phyloP scores from a whole-genome alignment of 2,113 vertebrate genomes.

The Phaethon lepturus region DNA sequence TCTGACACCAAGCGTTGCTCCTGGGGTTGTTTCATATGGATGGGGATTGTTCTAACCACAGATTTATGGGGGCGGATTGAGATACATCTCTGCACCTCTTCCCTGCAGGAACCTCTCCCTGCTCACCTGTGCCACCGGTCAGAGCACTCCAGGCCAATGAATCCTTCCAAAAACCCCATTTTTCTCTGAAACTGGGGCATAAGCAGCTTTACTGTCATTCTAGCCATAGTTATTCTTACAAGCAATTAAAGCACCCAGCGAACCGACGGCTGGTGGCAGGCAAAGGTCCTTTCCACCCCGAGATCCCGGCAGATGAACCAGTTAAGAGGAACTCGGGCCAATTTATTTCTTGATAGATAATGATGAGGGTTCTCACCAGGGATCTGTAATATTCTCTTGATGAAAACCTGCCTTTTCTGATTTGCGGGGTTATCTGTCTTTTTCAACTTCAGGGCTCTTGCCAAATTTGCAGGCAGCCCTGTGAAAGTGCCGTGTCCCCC shows the following conservation, averaged over 20 bases:
- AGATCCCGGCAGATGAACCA: not conserved
- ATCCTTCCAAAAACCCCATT: not conserved
- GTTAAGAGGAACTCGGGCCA: conserved; percentile 44
- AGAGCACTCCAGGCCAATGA: not conserved
- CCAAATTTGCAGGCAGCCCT: conserved; percentile 55
- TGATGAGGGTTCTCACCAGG: conserved; percentile 56
- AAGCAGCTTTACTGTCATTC: not conserved
- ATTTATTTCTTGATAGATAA: conserved; percentile 73
- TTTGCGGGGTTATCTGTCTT: conserved; percentile 62
- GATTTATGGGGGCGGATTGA: not conserved
- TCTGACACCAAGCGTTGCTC: not conserved
- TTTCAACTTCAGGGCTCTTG: conserved; percentile 32
- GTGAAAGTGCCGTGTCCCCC: conserved; percentile 32
- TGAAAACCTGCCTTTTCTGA: conserved; percentile 70
- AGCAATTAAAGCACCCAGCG: conserved; percentile 43
- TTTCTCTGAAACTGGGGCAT: not conserved
- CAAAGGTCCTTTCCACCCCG: conserved; percentile 27
- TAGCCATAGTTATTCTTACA: not conserved
- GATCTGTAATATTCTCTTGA: conserved; percentile 72
- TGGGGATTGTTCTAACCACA: not conserved
- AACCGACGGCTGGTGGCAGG: not conserved
- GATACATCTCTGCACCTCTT: not conserved
- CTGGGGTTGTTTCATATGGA: not conserved
- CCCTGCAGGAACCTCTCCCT: not conserved
- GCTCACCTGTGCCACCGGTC: not conserved